Evolutionary conservation across 2,797 vertebrate genomes (phyloP), one percentile per base, ranked within the genome.

Genomic region (Percopsis omiscomaycus): DNA sequence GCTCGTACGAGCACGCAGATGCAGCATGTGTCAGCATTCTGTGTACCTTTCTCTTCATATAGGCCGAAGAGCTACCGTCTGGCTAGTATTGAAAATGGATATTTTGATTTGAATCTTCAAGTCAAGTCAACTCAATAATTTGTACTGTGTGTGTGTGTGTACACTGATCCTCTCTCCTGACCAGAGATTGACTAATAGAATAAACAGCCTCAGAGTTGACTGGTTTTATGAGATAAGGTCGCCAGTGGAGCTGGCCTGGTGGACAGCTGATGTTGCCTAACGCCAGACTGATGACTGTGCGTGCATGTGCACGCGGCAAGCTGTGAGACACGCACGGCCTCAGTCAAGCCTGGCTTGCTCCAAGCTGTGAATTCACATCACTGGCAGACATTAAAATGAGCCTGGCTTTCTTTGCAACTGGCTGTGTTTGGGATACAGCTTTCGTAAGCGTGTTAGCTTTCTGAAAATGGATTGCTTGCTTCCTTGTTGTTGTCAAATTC

Each of bases 331-430:
- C 70, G 69, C 72, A 50, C 61, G 48, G 60, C 56, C 66, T 75
- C 69, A 68, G 64, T 61, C 29, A 55, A 71, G 22, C 48, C 51
- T 15, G 30, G 15, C 50, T 62, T 53, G 44, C 61, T 65, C 63
- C 59, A 64, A 80, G 70, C 60, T 75, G 66, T 71, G 65, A 75
- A 69, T 73, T 75, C 63, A 71, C 67, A 80, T 69, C 67, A 72
- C 70, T 42, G 48, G 42, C 53, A 62, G 65, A 71, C 74, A 58
- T 64, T n/a, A 71, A 72, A 78, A 72, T 60, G 68, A 56, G 72
- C 65, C 44, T 14, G 13, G 27, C 71, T 79, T 69, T 73, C 68
- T 74, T 37, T 64, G 15, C 29, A 55, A 59, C 64, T 69, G 74
- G 74, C 76, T 15, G 60, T 6, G 5, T 45, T 45, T 45, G 5